Conservation (phyloP, 1,140 invertebrate species). For the Grapholita molesta region DNA sequence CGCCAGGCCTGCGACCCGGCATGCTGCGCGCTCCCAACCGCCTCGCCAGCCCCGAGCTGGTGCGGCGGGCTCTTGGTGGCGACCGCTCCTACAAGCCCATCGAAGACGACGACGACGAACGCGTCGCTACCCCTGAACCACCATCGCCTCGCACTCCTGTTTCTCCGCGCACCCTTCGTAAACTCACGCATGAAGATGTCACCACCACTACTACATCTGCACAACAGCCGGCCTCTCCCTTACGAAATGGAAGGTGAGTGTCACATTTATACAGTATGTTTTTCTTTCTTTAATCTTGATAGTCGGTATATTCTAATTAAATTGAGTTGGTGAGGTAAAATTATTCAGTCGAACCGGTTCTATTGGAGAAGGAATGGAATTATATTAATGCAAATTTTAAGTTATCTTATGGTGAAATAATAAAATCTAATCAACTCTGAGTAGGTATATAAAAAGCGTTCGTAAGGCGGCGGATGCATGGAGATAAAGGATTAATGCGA, state of each 20-base stretch:
- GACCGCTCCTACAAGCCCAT: constrained; percentile 58
- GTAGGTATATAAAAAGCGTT: not conserved
- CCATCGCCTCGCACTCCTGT: constrained; percentile 48
- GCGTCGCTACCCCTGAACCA: constrained; percentile 49
- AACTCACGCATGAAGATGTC: constrained; percentile 65
- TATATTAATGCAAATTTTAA: not conserved
- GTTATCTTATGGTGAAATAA: not conserved
- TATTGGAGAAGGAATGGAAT: not conserved
- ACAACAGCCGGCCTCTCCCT: constrained; percentile 37
- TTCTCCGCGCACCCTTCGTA: constrained; percentile 58
- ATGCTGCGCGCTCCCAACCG: constrained; percentile 80
- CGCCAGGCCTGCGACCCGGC: constrained; percentile 77
- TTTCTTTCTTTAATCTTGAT: not conserved
- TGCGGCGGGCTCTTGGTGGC: constrained; percentile 81
- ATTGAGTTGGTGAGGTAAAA: not conserved
- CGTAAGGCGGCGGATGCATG: not conserved
- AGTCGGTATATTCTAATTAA: not conserved
- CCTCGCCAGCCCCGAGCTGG: constrained; percentile 86
- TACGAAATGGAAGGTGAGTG: constrained; percentile 60
- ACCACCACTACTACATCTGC: constrained; percentile 53
- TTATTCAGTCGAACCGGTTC: not conserved
- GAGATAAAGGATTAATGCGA: not conserved
- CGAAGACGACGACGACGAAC: constrained; percentile 77
- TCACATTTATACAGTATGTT: not conserved
- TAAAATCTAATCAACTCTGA: not conserved